Base-by-base conservation (phyloP, 2,113 vertebrate species). In the Plecturocebus donacophilus region DNA sequence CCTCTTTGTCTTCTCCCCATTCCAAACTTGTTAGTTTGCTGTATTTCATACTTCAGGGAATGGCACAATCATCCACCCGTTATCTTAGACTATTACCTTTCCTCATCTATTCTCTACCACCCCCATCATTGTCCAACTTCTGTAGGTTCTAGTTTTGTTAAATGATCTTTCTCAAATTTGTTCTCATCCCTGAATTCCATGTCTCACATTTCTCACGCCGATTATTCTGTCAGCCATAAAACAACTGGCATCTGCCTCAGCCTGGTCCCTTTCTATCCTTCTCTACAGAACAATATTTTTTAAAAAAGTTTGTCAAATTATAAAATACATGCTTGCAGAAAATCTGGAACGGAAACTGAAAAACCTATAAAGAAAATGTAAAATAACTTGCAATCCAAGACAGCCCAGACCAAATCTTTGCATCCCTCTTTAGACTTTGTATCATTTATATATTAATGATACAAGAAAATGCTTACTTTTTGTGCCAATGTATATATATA, bases 311-410 rank as follows among this genome's bases (percentile, higher is more conserved):
- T 87, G 38, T 42, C 27, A 35, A 84, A 49, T 90, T 89, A 79
- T 58, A 87, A 93, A 93, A 97, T 70, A 54, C 82, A 56, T 27
- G 35, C 21, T 90, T 91, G 23, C 30, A 91, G 40, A 92, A 93
- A 88, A 80, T 85, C 19, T 83, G 17, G 20, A 95, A 79, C 25
- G 70, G 89, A 30, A 85, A 80, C 30, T 42, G 35, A 84, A 86
- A 86, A 95, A 75, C 11, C 17, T 77, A 47, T 90, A 49, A 9
- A 58, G 13, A 73, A 47, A 93, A 94, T 30, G 90, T 86, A 40
- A 87, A 93, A 90, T 95, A 40, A 58, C 47, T 94, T 90, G 11
- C 8, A 94, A 61, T 84, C 16, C 5, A 56, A 83, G 32, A 66
- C 6, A 94, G 89, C 30, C 77, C 2, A 93, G n/a, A 35, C 40